Evolutionary conservation across 2,797 vertebrate genomes (phyloP), one percentile per base, ranked within the genome.

Genomic region (Streptopelia turtur): DNA sequence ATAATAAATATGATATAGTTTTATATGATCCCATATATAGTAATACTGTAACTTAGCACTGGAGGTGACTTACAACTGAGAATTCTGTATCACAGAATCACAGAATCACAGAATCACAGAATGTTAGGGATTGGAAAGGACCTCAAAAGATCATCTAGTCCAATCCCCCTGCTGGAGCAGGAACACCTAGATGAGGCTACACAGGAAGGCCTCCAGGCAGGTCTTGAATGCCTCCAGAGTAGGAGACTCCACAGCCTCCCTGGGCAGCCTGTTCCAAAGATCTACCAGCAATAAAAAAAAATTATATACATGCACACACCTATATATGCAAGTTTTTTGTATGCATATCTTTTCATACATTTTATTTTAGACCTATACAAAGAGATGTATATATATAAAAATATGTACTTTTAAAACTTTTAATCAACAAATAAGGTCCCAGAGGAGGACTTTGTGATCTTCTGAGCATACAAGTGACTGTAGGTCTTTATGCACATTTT

Each of bases 351-450:
- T 55, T 6, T 70, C n/a, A 21, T 4, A 10, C 8, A 6, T 63
- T 61, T 9, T 59, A 6, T 17, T 91, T 87, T 66, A 72, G 31
- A 35, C 5, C 9, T 24, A 25, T 15, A 61, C 22, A 17, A 45
- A 41, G 30, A 85, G 2, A 64, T 5, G 1, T 3, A 17, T 43
- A 52, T 9, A 27, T 37, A 60, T 30, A 28, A 84, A 45, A 60
- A 41, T 39, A 18, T 4, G 4, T 2, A 0, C 1, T 14, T 33
- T 55, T 35, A 14, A 5, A 13, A 30, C 39, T 81, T 79, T 63
- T 64, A 75, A 53, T 60, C 35, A 90, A 50, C 8, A 68, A 50
- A 60, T 30, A 61, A 61, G 8, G 16, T 72, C 10, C 31, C 50
- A 79, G 61, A 72, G 28, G 5, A 90, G 22, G 17, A 78, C 20